Evolutionary conservation across 92 coral and sea anemone species (phyloP), one percentile per base, ranked within the genome.

Genomic region (Palythoa caribaeorum): DNA sequence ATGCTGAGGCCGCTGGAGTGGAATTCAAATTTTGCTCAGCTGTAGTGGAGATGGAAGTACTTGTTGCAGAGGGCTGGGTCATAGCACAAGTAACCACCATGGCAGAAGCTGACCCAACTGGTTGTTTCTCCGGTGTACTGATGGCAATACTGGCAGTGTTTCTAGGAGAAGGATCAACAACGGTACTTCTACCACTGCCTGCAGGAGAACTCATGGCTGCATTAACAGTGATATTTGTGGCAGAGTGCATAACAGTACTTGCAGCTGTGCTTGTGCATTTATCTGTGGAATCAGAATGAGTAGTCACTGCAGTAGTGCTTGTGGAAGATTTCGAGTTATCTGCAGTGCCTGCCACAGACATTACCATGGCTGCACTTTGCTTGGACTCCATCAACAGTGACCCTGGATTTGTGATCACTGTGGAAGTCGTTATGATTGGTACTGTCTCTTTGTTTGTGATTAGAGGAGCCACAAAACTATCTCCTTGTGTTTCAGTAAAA

Each of bases 401-500:
- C 53, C 68, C 52, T 37, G 68, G 54, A 37, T 19, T 52, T n/a
- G 79, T 74, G 37, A 13, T 17, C 59, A n/a, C 0, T 17, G 38
- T 12, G 20, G 28, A 12, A 9, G 39, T 53, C 53, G 68, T 8
- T 1, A 3, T 11, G 0, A 71, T 47, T 12, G 36, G 3, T 7
- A 16, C 8, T 66, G 55, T 21, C 39, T 50, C 38, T 17, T 65
- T 47, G 28, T 9, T 37, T 12, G 21, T 12, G n/a, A 13, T 71
- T 35, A 47, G 3, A 15, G 76, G 47, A 39, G 73, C 71, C 38
- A 17, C 13, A 0, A 53, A 40, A 28, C 74, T 80, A 19, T 59
- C 38, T 40, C 51, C 70, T 51, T 65, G 85, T 48, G 40, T 37
- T 14, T 19, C 40, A 9, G 85, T 65, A 63, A 80, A 62, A n/a